phyloP scores from a whole-genome alignment of 2,113 vertebrate genomes.

The Petromus typicus region DNA sequence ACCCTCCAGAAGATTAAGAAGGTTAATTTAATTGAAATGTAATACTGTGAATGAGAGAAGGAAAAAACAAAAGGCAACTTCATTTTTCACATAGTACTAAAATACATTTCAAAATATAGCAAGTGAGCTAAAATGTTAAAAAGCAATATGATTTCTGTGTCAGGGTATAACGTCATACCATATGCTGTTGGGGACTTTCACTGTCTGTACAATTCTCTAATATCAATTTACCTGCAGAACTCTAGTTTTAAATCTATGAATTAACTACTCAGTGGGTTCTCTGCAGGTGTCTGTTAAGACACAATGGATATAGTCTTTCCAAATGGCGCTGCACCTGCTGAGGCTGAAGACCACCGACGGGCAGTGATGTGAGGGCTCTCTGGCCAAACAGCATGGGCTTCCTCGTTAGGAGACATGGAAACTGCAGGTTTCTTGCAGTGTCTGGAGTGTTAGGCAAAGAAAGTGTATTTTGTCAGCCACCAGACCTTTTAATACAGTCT shows the following conservation, averaged over 20 bases:
- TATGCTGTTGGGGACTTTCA: not conserved
- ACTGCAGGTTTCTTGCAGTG: not conserved
- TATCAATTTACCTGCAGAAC: not conserved
- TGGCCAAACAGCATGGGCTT: not conserved
- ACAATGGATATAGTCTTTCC: not conserved
- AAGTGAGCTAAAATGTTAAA: not conserved
- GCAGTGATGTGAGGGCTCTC: not conserved
- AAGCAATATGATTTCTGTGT: not conserved
- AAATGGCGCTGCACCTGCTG: not conserved
- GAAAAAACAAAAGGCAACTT: not conserved
- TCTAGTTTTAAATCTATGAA: constrained; percentile 17
- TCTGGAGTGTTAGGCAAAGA: not conserved
- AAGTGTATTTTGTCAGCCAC: not conserved
- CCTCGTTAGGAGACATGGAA: not conserved
- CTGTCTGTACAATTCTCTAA: not conserved
- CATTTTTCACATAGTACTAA: not conserved
- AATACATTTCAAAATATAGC: not conserved
- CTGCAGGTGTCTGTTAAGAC: not conserved
- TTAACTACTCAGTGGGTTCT: not conserved
- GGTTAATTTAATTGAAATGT: not conserved
- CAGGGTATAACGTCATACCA: not conserved
- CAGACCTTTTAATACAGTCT: not conserved
- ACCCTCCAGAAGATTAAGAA: not conserved
- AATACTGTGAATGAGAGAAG: not conserved
- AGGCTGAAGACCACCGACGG: not conserved